Base-by-base conservation (phyloP, 2,888 invertebrate genomes). In the Drosophila conformis region DNA sequence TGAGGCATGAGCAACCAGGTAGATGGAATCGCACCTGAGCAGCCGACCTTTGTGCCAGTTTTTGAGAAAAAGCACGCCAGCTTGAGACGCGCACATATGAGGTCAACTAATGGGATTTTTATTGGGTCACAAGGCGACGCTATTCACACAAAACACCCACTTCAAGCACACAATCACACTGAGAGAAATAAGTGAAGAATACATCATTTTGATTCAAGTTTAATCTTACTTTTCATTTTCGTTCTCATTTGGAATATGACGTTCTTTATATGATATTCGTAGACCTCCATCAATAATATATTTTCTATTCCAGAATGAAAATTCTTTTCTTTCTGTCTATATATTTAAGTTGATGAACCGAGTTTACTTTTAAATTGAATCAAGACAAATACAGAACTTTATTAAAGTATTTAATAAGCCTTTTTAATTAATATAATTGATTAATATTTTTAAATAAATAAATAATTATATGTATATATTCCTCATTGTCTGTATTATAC, bases 61-160 rank as follows among this genome's bases (percentile, higher is more conserved):
- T 84, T 54, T 25, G 25, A 11, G 29, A 54, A 56, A 40, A 58
- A 69, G 71, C 87, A 89, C 66, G 84, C 25, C 33, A 11, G 25
- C 54, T 36, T 25, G 53, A 36, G 53, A 68, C 59, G 64, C 54
- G 58, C 83, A 83, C 74, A 89, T 69, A 81, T 76, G 75, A 56
- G 53, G 69, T 58, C 61, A 79, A 48, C 73, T 89, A 89, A 89
- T 85, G 88, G 82, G 74, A 64, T 77, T 87, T 87, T 82, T 84
- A 89, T 87, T 89, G 73, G 85, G 85, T 85, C 90, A 89, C 68
- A 76, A 71, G 73, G 77, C 77, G 76, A 76, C 85, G 90, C 80
- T 87, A 85, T 84, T 89, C 85, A 89, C 85, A 85, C 82, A 87
- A 80, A 76, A 82, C 82, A 69, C 83, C 77, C 66, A 76, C 81